Percentiles rank a stretch among this genome's conserved stretches.
phyloP scores from a whole-genome alignment of 2,797 vertebrate genomes.

The Ctenosaura bakeri region DNA sequence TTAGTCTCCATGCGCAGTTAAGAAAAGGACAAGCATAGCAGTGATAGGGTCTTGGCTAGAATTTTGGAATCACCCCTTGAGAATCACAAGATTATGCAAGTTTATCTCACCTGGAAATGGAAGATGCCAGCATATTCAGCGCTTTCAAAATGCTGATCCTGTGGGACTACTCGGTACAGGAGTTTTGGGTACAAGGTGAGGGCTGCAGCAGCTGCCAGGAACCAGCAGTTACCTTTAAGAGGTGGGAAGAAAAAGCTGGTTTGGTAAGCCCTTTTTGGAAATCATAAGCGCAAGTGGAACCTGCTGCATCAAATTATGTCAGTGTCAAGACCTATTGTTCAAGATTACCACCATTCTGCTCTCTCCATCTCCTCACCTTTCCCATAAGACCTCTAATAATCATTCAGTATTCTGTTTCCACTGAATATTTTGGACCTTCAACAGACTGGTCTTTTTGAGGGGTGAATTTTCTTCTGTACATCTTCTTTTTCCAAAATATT shows the following conservation, averaged over 20 bases:
- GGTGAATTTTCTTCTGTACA: no score
- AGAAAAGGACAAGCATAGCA: neutral
- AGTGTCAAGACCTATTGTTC: no score
- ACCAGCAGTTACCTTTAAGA: slow-evolving; percentile 76
- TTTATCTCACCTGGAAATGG: slow-evolving; percentile 72
- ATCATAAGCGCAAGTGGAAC: no score
- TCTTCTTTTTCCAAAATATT: no score
- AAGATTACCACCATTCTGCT: no score
- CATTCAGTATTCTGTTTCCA: no score
- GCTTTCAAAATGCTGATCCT: slow-evolving; percentile 62
- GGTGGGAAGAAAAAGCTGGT: neutral
- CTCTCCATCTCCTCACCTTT: no score
- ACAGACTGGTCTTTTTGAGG: no score
- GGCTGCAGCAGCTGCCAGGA: slow-evolving; percentile 72
- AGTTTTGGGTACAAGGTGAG: slow-evolving; percentile 73
- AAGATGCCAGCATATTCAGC: slow-evolving; percentile 72
- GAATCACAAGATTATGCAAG: neutral
- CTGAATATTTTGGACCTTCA: no score
- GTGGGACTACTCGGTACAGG: slow-evolving; percentile 70
- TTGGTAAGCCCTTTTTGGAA: neutral
- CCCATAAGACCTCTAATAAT: no score
- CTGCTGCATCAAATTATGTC: no score
- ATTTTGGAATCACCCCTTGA: neutral
- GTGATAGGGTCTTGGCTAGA: neutral
- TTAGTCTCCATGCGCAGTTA: neutral